phyloP scores from a whole-genome alignment of 2,113 vertebrate genomes.

The Lasiurus cinereus region DNA sequence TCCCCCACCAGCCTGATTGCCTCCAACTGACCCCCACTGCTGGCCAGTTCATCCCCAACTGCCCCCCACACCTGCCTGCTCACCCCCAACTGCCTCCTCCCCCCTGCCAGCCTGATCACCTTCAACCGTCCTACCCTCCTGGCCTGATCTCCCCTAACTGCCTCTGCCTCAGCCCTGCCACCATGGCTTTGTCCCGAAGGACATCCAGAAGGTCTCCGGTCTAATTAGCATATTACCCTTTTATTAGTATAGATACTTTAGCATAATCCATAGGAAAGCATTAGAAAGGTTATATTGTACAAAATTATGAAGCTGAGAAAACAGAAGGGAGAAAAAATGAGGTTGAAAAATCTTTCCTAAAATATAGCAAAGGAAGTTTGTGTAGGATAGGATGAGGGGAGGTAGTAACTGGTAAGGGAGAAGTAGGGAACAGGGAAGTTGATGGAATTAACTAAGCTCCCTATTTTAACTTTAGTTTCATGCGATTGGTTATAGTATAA shows the following conservation, averaged over 20 bases:
- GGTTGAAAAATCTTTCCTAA: slow-evolving; percentile 53
- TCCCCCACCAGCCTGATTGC: no score
- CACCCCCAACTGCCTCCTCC: no score
- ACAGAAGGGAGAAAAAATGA: slow-evolving; percentile 59
- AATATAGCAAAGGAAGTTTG: slow-evolving; percentile 53
- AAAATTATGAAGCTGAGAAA: slow-evolving; percentile 67
- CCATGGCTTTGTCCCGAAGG: no score
- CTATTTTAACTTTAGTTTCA: slow-evolving; percentile 21
- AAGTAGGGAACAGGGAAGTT: neutral
- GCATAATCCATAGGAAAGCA: slow-evolving; percentile 68
- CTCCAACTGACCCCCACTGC: no score
- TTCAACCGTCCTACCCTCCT: no score
- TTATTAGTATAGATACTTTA: neutral
- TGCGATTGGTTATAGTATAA: neutral
- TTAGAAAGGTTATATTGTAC: slow-evolving; percentile 73
- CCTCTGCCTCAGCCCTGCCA: no score
- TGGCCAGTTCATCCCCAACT: no score
- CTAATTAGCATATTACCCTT: no score
- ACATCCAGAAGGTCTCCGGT: no score
- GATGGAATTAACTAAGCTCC: slow-evolving; percentile 26
- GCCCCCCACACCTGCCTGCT: no score
- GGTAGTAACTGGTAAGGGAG: neutral
- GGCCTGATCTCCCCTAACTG: no score
- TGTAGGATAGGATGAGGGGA: neutral
- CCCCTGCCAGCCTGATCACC: no score